Conservation (phyloP, 92 coral and sea anemone species). For the Diadumene lineata region DNA sequence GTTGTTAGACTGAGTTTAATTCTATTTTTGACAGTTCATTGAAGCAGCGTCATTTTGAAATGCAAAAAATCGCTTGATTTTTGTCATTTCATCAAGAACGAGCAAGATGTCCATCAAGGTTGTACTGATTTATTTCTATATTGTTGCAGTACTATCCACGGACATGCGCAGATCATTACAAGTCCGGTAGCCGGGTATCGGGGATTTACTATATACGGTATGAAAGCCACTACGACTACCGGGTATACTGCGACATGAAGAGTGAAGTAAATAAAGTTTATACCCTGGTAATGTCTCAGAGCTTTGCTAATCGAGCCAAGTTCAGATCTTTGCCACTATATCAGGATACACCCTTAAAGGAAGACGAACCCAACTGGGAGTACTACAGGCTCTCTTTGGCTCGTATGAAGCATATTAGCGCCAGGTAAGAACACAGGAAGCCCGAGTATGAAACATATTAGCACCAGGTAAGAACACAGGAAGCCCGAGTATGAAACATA, state of each 20-base stretch:
- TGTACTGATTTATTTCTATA: neutral
- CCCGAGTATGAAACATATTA: conserved; percentile 18
- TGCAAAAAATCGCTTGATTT: too few relatives aligned
- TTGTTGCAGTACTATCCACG: conserved; percentile 24
- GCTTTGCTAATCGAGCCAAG: conserved; percentile 9
- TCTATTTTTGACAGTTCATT: too few relatives aligned
- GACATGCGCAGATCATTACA: conserved; percentile 49
- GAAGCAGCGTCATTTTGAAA: too few relatives aligned
- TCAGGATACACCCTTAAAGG: conserved; percentile 22
- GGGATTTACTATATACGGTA: conserved; percentile 26
- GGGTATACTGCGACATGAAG: conserved; percentile 40
- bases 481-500: too few relatives aligned
- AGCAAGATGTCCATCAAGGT: too few relatives aligned
- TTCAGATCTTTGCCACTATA: neutral
- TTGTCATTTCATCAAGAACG: too few relatives aligned
- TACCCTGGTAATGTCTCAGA: conserved; percentile 51
- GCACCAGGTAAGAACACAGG: neutral
- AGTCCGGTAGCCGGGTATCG: conserved; percentile 19
- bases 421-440: too few relatives aligned
- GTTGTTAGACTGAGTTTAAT: too few relatives aligned
- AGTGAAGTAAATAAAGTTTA: conserved; percentile 38
- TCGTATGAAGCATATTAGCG: too few relatives aligned
- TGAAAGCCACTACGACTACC: conserved; percentile 3
- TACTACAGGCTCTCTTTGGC: conserved; percentile 37
- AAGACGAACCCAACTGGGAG: conserved; percentile 53